These are phyloP conservation scores for Athrips mouffetella DNA, from an alignment of 2,888 invertebrate species.

Conservation along the genomic window DNA sequence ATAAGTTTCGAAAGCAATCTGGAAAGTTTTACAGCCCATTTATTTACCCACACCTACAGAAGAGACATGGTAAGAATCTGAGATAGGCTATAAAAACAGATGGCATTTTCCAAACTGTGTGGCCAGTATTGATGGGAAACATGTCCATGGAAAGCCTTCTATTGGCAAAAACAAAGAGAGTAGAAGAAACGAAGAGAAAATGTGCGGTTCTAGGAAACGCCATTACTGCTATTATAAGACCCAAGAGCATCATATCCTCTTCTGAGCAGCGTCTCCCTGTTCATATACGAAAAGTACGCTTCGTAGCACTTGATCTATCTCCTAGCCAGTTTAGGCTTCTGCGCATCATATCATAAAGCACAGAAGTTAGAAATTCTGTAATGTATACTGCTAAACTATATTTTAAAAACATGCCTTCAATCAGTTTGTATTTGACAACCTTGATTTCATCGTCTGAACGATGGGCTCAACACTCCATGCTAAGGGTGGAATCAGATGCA, in stretches of 20 bases:
- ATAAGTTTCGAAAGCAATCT: slow-evolving; percentile 20
- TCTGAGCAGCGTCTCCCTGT: neutral
- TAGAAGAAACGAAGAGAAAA: neutral
- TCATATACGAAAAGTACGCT: neutral
- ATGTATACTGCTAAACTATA: no score
- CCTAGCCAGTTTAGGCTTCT: neutral
- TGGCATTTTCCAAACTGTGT: slow-evolving; percentile 25
- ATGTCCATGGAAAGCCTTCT: slow-evolving; percentile 14
- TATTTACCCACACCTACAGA: slow-evolving; percentile 20
- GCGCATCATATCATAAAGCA: no score
- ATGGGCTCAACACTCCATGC: no score
- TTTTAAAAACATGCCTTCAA: no score
- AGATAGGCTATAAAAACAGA: slow-evolving; percentile 14
- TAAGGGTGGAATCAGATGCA: no score
- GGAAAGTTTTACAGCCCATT: slow-evolving; percentile 20
- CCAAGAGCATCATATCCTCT: neutral
- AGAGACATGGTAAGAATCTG: slow-evolving; percentile 20
- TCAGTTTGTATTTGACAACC: no score
- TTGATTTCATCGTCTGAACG: no score
- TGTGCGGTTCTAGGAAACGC: neutral
- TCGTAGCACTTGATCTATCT: neutral
- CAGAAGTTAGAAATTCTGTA: no score
- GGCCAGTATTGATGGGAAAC: slow-evolving; percentile 25
- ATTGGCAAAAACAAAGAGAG: neutral
- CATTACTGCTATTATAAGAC: neutral